Base-by-base conservation (phyloP, 2,113 vertebrate genomes). In the Anguilla rostrata region DNA sequence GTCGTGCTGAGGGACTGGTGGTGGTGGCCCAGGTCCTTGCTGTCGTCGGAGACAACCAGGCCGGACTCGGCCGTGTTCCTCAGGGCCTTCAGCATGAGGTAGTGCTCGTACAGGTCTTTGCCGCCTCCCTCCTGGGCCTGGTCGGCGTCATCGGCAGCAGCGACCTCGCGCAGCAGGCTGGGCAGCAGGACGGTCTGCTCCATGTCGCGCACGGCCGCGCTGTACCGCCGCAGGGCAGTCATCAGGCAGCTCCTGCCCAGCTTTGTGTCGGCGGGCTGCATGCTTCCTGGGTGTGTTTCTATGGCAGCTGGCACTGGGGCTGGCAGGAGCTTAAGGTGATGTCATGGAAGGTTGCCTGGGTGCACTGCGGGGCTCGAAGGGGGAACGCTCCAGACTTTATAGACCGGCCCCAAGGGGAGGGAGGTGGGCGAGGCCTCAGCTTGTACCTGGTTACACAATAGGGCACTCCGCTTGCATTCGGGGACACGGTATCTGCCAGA, bases 171-270 rank as follows among this genome's bases (percentile, higher is more conserved):
- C 15, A 98, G 96, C 34, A 98, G 95, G 92, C 96, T 98, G 75
- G 98, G 98, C 86, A 99, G 94, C 93, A 99, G 96, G 66, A 98
- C 90, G 56, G 97, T 97, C 87, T 96, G 95, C 92, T 98, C 97
- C 98, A 98, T 98, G 92, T 96, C 93, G 0, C 88, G 92, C 0
- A 96, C 95, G 0, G 93, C 94, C 0, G 94, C 92, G 26, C 94
- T 94, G 94, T 98, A 99, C 85, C 90, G 90, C 81, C 93, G 95
- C 94, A 98, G 94, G 71, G 94, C 87, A 0, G 92, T 6, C 81
- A 90, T 85, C 5, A 95, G 90, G 89, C 92, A 91, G 88, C 87
- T 95, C n/a, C 7, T 87, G 82, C 91, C 87, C 0, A 80, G 71
- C 86, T 78, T 92, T 53, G 34, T 34, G 0, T 95, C 89, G 63